A percentile compares a stretch with the other conserved stretches of the same genome.
Conservation (phyloP, 2,888 invertebrate species). For the Lasioglossum leucozonium region DNA sequence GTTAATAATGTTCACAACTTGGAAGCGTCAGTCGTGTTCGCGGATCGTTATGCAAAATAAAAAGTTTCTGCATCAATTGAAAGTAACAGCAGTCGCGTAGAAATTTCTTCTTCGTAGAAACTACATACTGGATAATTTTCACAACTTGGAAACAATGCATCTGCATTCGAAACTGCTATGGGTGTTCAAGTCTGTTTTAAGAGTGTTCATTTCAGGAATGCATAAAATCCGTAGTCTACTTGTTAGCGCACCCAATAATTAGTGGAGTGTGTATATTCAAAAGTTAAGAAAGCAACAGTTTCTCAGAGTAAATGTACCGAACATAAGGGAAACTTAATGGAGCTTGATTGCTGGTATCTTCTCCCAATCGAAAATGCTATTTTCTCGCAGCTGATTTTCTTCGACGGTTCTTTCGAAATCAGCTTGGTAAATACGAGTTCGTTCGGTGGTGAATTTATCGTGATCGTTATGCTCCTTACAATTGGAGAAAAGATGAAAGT, state of each 20-base stretch:
- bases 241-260: background rate
- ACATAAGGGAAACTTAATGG: conserved; percentile 5
- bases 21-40: too few relatives aligned
- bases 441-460: background rate
- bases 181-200: background rate
- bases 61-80: background rate
- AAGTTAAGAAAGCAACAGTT: conserved; percentile 27
- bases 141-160: background rate
- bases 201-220: background rate
- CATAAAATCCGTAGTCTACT: background rate
- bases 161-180: background rate
- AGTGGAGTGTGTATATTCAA: conserved; percentile 3
- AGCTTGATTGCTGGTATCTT: background rate
- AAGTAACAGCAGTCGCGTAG: background rate
- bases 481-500: background rate
- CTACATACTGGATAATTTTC: background rate
- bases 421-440: background rate
- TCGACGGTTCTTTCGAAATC: background rate
- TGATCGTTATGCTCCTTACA: background rate
- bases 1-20: too few relatives aligned
- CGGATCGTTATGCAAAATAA: background rate
- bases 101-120: background rate
- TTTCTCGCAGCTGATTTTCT: background rate
- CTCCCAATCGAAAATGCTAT: background rate
- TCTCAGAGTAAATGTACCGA: conserved; percentile 8